Conservation (phyloP, 2,888 invertebrate genomes). For the Bombyx huttoni region DNA sequence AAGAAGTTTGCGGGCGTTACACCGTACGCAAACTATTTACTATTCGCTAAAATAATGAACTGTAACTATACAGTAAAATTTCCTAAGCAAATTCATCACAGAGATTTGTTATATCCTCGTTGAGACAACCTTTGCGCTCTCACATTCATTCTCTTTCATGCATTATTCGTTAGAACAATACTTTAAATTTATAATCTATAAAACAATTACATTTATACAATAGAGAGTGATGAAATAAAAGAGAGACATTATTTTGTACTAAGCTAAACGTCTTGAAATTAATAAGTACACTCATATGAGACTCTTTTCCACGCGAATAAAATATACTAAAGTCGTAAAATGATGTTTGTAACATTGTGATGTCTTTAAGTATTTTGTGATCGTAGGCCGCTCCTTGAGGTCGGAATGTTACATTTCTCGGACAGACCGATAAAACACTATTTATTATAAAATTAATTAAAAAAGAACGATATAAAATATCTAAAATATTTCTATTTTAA, state of each 20-base stretch:
- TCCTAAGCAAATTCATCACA: conserved; percentile 64
- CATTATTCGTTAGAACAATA: conserved; percentile 21
- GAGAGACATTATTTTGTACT: conserved; percentile 69
- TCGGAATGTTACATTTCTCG: not conserved
- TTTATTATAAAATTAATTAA: no score
- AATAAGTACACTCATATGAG: conserved; percentile 64
- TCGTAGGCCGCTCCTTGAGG: conserved; percentile 18
- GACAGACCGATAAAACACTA: not conserved
- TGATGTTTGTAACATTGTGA: conserved; percentile 42
- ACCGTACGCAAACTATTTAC: conserved; percentile 11
- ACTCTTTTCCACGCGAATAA: conserved; percentile 45
- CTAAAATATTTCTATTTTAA: not conserved
- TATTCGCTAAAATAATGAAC: conserved; percentile 38
- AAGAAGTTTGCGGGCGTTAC: no score
- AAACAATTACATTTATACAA: conserved; percentile 44
- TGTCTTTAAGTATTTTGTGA: conserved; percentile 55
- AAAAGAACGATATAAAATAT: not conserved
- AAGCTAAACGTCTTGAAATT: conserved; percentile 55
- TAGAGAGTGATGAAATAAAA: conserved; percentile 67
- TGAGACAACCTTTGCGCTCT: conserved; percentile 41
- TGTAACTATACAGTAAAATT: conserved; percentile 41
- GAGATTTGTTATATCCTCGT: conserved; percentile 55
- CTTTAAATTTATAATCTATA: conserved; percentile 46
- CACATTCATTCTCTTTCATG: conserved; percentile 49
- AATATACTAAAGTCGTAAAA: conserved; percentile 23